A percentile compares a stretch with the other conserved stretches of the same genome.
These are phyloP conservation scores for Tineola bisselliella DNA, from an alignment of 2,888 invertebrate genomes.

Conservation along the genomic window DNA sequence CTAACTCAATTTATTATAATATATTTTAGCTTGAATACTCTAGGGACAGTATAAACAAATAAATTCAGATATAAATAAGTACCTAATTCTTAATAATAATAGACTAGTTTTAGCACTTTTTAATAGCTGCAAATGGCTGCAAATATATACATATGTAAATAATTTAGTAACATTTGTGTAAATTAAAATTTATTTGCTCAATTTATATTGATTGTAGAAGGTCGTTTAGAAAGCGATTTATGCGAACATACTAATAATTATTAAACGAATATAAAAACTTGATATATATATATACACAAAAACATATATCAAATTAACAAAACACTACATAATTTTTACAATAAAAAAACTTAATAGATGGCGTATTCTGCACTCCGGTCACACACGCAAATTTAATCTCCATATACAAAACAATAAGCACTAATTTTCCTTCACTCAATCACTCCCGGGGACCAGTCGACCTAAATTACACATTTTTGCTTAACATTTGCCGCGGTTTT, in stretches of 20 bases:
- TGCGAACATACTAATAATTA: too few relatives aligned
- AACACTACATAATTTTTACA: neutral
- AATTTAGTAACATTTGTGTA: too few relatives aligned
- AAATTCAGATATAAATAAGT: too few relatives aligned
- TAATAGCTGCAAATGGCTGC: too few relatives aligned
- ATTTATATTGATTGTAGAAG: neutral
- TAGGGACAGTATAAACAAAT: too few relatives aligned
- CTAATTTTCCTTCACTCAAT: slow-evolving; percentile 34
- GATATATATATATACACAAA: neutral
- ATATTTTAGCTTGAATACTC: too few relatives aligned
- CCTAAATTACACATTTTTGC: slow-evolving; percentile 23
- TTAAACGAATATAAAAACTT: too few relatives aligned
- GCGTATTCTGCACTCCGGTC: neutral
- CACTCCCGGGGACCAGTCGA: slow-evolving; percentile 40
- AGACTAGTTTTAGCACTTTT: too few relatives aligned
- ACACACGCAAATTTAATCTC: slow-evolving; percentile 38
- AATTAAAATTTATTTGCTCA: neutral
- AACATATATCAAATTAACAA: neutral
- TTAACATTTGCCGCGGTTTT: neutral
- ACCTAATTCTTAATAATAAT: too few relatives aligned
- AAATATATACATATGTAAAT: too few relatives aligned
- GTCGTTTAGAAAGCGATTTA: neutral
- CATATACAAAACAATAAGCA: slow-evolving; percentile 36
- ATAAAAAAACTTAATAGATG: slow-evolving; percentile 3
- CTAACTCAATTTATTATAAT: too few relatives aligned